phyloP scores from a whole-genome alignment of 2,888 invertebrate species.

The Eutolmus rufibarbis region DNA sequence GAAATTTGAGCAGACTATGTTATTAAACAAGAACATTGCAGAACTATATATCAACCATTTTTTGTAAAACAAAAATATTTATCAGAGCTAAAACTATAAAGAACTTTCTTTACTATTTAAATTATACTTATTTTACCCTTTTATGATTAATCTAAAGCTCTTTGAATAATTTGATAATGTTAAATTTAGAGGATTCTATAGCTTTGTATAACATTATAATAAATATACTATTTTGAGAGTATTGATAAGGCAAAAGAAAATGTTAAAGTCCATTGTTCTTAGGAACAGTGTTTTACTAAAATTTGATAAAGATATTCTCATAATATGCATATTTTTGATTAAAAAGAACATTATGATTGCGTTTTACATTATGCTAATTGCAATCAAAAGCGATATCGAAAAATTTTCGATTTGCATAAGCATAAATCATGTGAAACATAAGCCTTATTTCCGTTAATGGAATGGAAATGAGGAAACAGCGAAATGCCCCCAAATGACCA shows the following conservation, averaged over 20 bases:
- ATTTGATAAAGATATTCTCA: background rate
- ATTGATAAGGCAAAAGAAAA: background rate
- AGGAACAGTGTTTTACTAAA: background rate
- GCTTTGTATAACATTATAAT: no score
- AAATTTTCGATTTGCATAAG: slow-evolving; percentile 5
- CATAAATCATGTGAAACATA: slow-evolving; percentile 10
- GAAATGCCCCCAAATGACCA: slow-evolving; percentile 16
- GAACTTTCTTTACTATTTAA: no score
- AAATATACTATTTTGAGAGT: no score
- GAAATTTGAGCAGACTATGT: no score
- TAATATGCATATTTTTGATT: background rate
- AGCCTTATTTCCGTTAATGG: slow-evolving; percentile 9
- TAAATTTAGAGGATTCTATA: no score
- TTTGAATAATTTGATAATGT: no score
- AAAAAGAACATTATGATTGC: background rate
- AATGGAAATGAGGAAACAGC: slow-evolving; percentile 19
- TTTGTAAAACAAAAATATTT: no score
- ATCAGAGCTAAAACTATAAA: no score
- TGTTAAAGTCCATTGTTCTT: background rate
- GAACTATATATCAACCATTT: no score
- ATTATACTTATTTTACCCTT: no score
- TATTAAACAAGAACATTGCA: no score
- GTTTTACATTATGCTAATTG: background rate
- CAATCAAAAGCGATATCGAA: background rate
- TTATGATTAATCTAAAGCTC: no score